Evolutionary conservation across 1,140 invertebrate species (phyloP).

Genomic region (Arctopsyche grandis): DNA sequence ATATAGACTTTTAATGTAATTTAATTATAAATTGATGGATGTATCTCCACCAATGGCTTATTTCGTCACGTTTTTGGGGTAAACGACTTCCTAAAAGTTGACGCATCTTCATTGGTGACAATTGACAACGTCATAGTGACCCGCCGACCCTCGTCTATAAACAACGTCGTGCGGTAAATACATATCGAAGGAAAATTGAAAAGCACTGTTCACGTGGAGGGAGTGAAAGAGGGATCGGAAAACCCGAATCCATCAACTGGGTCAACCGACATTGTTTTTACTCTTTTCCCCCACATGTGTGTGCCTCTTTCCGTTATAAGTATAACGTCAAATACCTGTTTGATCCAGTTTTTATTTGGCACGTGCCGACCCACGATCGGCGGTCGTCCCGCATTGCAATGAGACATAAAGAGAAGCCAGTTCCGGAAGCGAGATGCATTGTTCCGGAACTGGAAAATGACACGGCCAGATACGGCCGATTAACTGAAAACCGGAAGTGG

Average conservation of each 20-base stretch:
- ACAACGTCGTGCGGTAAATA: no score
- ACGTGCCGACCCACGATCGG: background rate
- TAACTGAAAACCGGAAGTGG: background rate
- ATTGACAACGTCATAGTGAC: no score
- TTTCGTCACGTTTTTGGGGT: no score
- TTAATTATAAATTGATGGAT: no score
- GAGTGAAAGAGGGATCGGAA: background rate
- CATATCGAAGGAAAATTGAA: background rate
- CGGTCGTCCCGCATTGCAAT: background rate
- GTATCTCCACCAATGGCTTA: no score
- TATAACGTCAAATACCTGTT: constrained; percentile 1
- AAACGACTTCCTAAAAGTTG: no score
- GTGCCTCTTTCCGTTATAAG: background rate
- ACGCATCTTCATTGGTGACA: no score
- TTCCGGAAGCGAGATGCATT: background rate
- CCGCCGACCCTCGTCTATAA: no score
- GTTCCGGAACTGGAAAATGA: background rate
- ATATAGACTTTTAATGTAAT: no score
- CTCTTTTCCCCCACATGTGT: background rate
- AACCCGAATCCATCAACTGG: background rate
- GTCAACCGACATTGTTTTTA: no score
- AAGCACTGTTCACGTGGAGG: background rate
- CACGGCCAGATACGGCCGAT: background rate
- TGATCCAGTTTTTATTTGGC: constrained; percentile 7
- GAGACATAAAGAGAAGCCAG: background rate